Base-by-base conservation (phyloP, 2,797 vertebrate species). In the Sitta carolinensis region DNA sequence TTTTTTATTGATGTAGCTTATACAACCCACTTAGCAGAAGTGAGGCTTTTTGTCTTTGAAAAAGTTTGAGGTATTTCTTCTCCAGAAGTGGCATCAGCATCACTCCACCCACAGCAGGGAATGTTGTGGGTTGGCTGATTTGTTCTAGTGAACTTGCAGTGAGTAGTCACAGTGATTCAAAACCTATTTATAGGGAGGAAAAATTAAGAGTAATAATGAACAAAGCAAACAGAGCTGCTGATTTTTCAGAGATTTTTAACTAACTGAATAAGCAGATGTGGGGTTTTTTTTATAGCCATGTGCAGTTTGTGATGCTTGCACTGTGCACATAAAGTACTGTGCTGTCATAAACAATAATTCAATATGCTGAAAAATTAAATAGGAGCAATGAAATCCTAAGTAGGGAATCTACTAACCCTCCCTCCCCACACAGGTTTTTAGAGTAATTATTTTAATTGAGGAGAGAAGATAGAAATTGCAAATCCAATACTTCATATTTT, bases 231-330 rank as follows among this genome's bases (percentile, higher is more conserved):
- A 29, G 32, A 64, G n/a, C 38, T 64, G 12, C 10, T 68, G 47
- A 2, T 51, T 90, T 79, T 67, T 26, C 21, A n/a, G 79, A 11
- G 5, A 6, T 57, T 67, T 59, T 74, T 26, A 12, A 54, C 27
- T 30, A 59, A 23, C 73, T 47, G 57, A 43, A 14, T 64, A 43
- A 85, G 72, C 52, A 90, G 82, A 17, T 38, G 14, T 7, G 42
- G 19, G 0, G 36, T 0, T 23, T 81, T 69, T 81, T 81, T 74
- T 16, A 11, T 43, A 51, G 34, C 45, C 6, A 0, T 10, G 1
- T 63, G 9, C 42, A 57, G 23, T 52, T 77, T 61, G 69, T 70
- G 88, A n/a, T 42, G 12, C 27, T 64, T 88, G 47, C 43, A 11
- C 27, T n/a, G 58, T 84, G 61, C 42, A 34, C 10, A 19, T 29